These are phyloP conservation scores for Bombus picipes DNA, from an alignment of 1,140 invertebrate genomes.

Conservation along the genomic window DNA sequence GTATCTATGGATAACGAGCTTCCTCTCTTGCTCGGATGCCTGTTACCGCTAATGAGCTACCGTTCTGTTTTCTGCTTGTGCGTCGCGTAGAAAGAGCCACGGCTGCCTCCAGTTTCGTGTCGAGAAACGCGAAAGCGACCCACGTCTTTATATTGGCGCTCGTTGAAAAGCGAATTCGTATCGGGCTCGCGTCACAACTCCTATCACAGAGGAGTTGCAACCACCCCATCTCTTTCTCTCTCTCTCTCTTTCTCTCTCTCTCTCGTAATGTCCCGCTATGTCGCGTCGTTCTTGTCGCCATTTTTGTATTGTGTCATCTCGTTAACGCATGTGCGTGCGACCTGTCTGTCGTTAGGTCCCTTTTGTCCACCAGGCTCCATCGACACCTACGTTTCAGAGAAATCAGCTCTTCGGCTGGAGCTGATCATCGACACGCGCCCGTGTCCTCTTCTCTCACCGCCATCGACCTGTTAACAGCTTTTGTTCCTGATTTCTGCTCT, in stretches of 20 bases:
- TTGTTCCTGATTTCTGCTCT: neutral
- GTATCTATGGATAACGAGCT: slow-evolving; percentile 80
- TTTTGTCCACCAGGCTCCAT: neutral
- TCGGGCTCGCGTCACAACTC: neutral
- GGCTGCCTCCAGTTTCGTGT: neutral
- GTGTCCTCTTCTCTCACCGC: neutral
- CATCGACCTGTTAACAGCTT: neutral
- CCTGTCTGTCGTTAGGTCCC: neutral
- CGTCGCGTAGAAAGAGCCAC: slow-evolving; percentile 50
- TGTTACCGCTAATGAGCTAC: slow-evolving; percentile 80
- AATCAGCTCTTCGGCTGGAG: neutral
- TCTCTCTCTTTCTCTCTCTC: too few species aligned
- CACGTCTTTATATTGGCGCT: slow-evolving; percentile 48
- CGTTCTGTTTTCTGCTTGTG: slow-evolving; percentile 75
- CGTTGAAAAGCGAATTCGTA: slow-evolving; percentile 56
- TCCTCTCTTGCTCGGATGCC: slow-evolving; percentile 78
- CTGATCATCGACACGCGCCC: slow-evolving; percentile 7
- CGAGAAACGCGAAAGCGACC: slow-evolving; percentile 9
- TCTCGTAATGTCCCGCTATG: neutral
- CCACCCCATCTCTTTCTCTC: too few species aligned
- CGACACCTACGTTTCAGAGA: neutral
- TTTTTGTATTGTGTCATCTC: neutral
- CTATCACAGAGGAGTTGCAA: neutral
- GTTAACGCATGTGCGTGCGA: slow-evolving; percentile 22
- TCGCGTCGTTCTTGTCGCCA: neutral